Evolutionary conservation across 2,888 invertebrate species (phyloP).

Genomic region (Eupithecia pulchellata): DNA sequence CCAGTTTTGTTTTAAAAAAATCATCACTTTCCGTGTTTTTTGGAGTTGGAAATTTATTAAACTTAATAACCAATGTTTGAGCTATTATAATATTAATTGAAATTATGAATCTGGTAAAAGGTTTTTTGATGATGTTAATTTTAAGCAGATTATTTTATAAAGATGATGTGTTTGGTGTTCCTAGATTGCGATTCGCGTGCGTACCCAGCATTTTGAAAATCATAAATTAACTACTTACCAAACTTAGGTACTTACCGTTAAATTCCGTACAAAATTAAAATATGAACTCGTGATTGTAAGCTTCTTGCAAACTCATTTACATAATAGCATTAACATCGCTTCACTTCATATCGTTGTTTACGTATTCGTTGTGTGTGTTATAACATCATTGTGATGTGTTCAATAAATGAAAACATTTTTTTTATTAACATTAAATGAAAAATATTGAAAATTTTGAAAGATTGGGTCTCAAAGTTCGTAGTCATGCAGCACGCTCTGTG

Average conservation of each 20-base stretch:
- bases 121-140: no score
- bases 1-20: no score
- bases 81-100: no score
- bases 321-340: slow-evolving; percentile 42
- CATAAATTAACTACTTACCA: slow-evolving; percentile 31
- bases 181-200: slow-evolving; percentile 29
- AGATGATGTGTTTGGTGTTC: not conserved
- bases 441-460: not conserved
- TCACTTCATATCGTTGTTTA: slow-evolving; percentile 28
- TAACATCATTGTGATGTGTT: slow-evolving; percentile 16
- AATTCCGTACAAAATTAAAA: slow-evolving; percentile 35
- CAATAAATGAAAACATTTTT: not conserved
- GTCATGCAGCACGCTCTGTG: no score
- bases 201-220: slow-evolving; percentile 13
- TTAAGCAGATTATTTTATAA: no score
- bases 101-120: no score
- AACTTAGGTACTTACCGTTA: slow-evolving; percentile 31
- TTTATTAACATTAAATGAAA: not conserved
- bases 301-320: slow-evolving; percentile 45
- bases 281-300: slow-evolving; percentile 40
- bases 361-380: no score
- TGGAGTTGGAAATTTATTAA: not conserved
- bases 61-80: not conserved
- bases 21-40: not conserved
- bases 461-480: not conserved